A percentile compares a stretch with the other conserved stretches of the same genome.
phyloP scores from a whole-genome alignment of 2,888 invertebrate genomes.

The Phragmatobia fuliginosa region DNA sequence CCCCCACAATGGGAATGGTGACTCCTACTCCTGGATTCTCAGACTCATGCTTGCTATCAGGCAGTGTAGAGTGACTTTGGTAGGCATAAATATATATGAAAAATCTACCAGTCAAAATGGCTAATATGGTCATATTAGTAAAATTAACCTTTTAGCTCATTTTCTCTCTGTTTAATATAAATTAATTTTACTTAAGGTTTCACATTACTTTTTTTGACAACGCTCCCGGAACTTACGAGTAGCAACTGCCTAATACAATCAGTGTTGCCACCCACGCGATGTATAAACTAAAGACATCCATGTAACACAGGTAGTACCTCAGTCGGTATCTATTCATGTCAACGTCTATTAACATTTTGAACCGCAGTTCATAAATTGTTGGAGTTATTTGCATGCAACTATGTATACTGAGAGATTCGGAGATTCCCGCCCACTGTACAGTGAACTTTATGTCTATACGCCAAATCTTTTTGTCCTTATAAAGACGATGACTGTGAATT shows the following conservation, averaged over 20 bases:
- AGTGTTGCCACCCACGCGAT: conserved; percentile 1
- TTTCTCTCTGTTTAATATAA: neutral
- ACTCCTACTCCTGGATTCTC: too few relatives aligned
- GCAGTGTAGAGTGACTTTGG: too few relatives aligned
- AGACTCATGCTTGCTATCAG: too few relatives aligned
- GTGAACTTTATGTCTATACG: conserved; percentile 41
- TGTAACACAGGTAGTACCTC: conserved; percentile 25
- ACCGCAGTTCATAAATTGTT: conserved; percentile 48
- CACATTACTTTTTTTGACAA: neutral
- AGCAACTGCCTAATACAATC: neutral
- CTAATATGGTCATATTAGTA: neutral
- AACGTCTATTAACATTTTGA: conserved; percentile 48
- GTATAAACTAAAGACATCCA: conserved; percentile 12
- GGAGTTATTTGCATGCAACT: conserved; percentile 47
- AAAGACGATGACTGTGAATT: conserved; percentile 21
- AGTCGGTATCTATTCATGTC: conserved; percentile 45
- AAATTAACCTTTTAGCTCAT: neutral
- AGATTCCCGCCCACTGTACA: conserved; percentile 50
- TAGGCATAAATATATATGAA: too few relatives aligned
- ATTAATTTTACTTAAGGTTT: too few relatives aligned
- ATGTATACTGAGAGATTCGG: conserved; percentile 44
- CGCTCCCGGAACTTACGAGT: neutral
- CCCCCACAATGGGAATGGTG: too few relatives aligned
- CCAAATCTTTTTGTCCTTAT: conserved; percentile 40
- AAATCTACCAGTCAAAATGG: neutral